These are phyloP conservation scores for Nanorana parkeri DNA, from an alignment of 2,113 vertebrate genomes.

Conservation along the genomic window DNA sequence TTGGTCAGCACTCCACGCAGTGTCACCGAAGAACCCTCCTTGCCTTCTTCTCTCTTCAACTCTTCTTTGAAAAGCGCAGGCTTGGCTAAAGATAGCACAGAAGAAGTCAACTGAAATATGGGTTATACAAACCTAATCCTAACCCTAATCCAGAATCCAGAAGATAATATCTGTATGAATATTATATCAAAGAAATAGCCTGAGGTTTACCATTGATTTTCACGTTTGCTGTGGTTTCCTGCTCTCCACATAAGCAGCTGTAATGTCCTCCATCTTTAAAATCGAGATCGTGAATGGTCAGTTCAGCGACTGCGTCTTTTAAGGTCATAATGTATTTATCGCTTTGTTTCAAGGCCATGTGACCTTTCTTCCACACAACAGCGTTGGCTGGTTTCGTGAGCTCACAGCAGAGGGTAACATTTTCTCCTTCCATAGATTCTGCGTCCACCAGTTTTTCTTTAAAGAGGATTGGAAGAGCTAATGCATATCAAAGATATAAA, in stretches of 20 bases:
- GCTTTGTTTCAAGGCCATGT: conserved; percentile 76
- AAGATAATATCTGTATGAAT: not conserved
- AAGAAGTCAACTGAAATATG: conserved; percentile 42
- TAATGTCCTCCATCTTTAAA: conserved; percentile 84
- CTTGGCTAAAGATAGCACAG: conserved; percentile 5
- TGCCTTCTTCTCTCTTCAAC: conserved; percentile 68
- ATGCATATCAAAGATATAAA: not conserved
- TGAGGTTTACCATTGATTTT: conserved; percentile 75
- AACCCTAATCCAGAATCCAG: not conserved
- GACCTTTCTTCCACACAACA: conserved; percentile 82
- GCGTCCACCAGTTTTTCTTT: conserved; percentile 78
- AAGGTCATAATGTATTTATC: conserved; percentile 84
- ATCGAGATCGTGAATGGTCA: conserved; percentile 80
- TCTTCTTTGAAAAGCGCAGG: conserved; percentile 64
- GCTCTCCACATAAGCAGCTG: conserved; percentile 80
- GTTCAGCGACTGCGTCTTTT: conserved; percentile 67
- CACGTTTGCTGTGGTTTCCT: conserved; percentile 78
- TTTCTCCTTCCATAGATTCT: conserved; percentile 77
- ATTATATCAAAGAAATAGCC: not conserved
- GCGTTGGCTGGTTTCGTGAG: conserved; percentile 73
- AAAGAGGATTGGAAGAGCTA: conserved; percentile 69
- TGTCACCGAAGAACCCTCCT: conserved; percentile 66
- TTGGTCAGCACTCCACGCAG: conserved; percentile 75
- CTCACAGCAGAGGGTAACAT: conserved; percentile 69
- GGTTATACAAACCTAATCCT: too few relatives aligned